Conservation (phyloP, 2,888 invertebrate species). For the Epinotia ramella region DNA sequence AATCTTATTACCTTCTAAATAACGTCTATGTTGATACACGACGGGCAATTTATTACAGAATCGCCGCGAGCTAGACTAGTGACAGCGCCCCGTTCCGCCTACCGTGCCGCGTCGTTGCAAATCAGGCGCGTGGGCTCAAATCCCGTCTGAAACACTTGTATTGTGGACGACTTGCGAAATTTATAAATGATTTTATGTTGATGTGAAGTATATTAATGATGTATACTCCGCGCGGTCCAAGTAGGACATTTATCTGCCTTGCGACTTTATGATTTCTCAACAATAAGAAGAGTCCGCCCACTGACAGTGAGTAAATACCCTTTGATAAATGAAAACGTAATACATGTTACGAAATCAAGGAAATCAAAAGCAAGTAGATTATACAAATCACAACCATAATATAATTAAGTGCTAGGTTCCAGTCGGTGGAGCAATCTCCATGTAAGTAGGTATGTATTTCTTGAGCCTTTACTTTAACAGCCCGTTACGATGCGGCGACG, state of each 20-base stretch:
- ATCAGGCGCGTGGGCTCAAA: constrained; percentile 80
- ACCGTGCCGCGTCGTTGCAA: constrained; percentile 68
- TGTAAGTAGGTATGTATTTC: no score
- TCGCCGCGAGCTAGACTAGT: constrained; percentile 50
- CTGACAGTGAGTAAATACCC: constrained; percentile 30
- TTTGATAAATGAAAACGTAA: constrained; percentile 34
- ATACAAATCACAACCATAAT: neutral
- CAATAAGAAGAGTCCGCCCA: constrained; percentile 38
- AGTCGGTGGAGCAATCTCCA: no score
- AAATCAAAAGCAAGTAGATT: neutral
- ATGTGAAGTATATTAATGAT: constrained; percentile 73
- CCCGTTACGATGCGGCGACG: no score
- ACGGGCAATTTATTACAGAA: constrained; percentile 44
- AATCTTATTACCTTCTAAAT: constrained; percentile 30
- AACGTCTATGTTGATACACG: constrained; percentile 33
- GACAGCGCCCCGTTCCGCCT: constrained; percentile 67
- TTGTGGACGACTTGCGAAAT: constrained; percentile 66
- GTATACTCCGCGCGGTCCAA: constrained; percentile 45
- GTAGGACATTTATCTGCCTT: constrained; percentile 39
- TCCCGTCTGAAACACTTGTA: constrained; percentile 68
- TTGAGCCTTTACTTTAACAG: no score
- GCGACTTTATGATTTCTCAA: constrained; percentile 33
- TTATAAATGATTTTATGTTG: constrained; percentile 63
- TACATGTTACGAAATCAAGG: constrained; percentile 5
- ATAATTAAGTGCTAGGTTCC: neutral